Conservation (phyloP, 2,888 invertebrate genomes). For the Amphipyra berbera region DNA sequence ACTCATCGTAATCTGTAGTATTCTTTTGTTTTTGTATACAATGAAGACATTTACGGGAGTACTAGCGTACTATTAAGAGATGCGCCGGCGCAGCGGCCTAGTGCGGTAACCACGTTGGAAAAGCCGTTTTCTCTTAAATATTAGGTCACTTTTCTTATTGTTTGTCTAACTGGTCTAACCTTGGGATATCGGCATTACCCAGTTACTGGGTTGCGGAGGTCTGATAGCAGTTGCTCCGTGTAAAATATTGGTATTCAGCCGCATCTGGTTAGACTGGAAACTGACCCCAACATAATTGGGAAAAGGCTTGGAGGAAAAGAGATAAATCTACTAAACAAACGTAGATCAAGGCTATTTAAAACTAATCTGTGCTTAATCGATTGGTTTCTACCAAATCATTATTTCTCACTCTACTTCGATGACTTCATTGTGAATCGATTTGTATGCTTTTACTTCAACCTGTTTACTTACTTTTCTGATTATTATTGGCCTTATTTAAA, state of each 20-base stretch:
- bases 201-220: too few species aligned
- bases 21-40: constrained; percentile 24
- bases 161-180: too few species aligned
- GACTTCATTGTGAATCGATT: constrained; percentile 61
- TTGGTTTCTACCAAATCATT: constrained; percentile 42
- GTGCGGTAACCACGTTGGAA: background rate
- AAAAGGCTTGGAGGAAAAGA: too few species aligned
- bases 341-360: constrained; percentile 21
- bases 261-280: too few species aligned
- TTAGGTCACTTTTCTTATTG: too few species aligned
- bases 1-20: constrained; percentile 4
- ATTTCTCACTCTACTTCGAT: constrained; percentile 60
- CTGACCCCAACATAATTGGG: too few species aligned
- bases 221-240: too few species aligned
- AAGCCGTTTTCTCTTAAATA: too few species aligned
- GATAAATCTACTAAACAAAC: constrained; percentile 19
- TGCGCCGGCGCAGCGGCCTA: background rate
- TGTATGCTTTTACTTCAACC: constrained; percentile 63
- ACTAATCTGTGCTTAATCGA: constrained; percentile 44
- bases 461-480: constrained; percentile 55
- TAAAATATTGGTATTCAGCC: too few species aligned
- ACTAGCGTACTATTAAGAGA: background rate
- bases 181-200: too few species aligned
- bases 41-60: constrained; percentile 30
- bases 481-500: constrained; percentile 38